Base-by-base conservation (phyloP, 2,888 invertebrate species). In the Nemoura dubitans region DNA sequence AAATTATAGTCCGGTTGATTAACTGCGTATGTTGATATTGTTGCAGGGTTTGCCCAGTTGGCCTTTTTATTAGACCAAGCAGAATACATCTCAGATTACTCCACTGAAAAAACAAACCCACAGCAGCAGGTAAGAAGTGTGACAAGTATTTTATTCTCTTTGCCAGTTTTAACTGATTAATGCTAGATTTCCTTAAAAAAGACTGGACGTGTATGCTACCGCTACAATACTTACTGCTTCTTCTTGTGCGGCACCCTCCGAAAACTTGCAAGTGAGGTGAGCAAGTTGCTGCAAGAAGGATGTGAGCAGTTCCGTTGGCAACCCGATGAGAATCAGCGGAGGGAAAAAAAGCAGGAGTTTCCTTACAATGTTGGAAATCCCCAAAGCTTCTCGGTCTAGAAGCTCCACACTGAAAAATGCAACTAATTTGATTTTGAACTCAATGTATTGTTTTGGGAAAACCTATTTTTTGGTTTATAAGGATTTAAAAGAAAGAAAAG, bases 371-470 rank as follows among this genome's bases (percentile, higher is more conserved):
- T 93, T 94, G 43, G 95, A 94, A 84, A 96, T 92, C 1, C 95
- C 95, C 86, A 95, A 91, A 0, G 95, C 94, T 91, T 96, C 96
- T 88, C 94, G 93, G 88, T 94, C 94, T 86, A 93, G 92, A 27
- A 95, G 92, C 87, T 94, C 93, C 83, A 94, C 92, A 89, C 94
- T 94, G 90, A 87, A 91, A 91, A 87, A n/a, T n/a, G n/a, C n/a
- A n/a, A n/a, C n/a, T n/a, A n/a, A n/a, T n/a, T n/a, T n/a, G n/a
- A n/a, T n/a, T n/a, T n/a, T n/a, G n/a, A n/a, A n/a, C n/a, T n/a
- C n/a, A n/a, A n/a, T n/a, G n/a, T n/a, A n/a, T n/a, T n/a, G n/a
- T n/a, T n/a, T n/a, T n/a, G n/a, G n/a, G n/a, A n/a, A n/a, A n/a
- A n/a, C n/a, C n/a, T n/a, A n/a, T n/a, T n/a, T n/a, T n/a, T n/a